Conservation (phyloP, 2,113 vertebrate species). For the Hirundichthys speculiger region DNA sequence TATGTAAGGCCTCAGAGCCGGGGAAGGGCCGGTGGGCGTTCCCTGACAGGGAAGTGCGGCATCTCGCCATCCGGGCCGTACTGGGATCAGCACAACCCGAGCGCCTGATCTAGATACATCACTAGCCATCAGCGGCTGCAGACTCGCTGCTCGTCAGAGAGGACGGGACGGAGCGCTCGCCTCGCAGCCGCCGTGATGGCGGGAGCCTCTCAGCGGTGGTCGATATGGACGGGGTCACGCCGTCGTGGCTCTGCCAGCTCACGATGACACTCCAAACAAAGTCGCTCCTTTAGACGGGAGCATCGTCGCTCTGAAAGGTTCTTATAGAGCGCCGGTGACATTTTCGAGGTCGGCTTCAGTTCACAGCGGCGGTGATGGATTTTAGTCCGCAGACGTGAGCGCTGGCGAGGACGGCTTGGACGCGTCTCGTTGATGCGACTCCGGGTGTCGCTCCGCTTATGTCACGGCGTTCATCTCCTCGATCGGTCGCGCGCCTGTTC, state of each 20-base stretch:
- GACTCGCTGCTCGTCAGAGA: conserved; percentile 48
- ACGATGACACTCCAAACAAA: no score
- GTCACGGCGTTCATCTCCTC: no score
- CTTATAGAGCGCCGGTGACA: no score
- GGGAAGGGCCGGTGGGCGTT: conserved; percentile 42
- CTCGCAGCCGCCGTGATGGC: conserved; percentile 49
- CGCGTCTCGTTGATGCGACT: no score
- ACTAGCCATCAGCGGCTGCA: conserved; percentile 56
- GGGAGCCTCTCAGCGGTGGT: neutral
- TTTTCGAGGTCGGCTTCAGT: no score
- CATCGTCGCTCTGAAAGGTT: no score
- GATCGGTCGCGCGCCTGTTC: no score
- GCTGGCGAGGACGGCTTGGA: no score
- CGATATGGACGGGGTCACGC: conserved; percentile 32
- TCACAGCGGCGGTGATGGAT: no score
- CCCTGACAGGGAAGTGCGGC: conserved; percentile 40
- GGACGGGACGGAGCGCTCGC: conserved; percentile 43
- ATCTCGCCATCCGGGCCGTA: conserved; percentile 64
- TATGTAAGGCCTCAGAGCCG: conserved; percentile 50
- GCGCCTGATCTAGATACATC: conserved; percentile 70
- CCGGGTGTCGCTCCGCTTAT: no score
- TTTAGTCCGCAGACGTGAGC: no score
- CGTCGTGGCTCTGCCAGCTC: conserved; percentile 24
- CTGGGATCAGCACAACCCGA: conserved; percentile 60
- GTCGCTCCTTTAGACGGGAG: no score